Evolutionary conservation across 2,113 vertebrate species (phyloP).

Genomic region (Gobiocypris rarus): DNA sequence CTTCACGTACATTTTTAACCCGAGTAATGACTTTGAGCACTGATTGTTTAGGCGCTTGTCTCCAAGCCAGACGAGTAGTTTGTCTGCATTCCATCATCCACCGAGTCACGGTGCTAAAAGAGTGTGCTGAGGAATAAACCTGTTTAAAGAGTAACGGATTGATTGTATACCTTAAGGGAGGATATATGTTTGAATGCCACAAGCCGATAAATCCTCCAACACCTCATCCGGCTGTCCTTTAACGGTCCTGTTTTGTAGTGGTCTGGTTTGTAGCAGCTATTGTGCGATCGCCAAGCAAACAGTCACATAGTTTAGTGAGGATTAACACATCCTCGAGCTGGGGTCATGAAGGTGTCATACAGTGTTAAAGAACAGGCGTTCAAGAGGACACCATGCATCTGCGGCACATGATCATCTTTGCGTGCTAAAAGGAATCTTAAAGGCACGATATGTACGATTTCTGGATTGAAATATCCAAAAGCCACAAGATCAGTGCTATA

Average conservation of each 20-base stretch:
- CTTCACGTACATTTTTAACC: neutral
- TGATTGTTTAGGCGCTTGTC: slow-evolving; percentile 18
- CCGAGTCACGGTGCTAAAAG: no score
- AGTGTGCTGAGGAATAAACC: neutral
- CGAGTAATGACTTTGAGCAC: neutral
- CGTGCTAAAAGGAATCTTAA: no score
- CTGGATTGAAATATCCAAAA: no score
- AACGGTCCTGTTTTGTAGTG: slow-evolving; percentile 39
- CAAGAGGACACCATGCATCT: no score
- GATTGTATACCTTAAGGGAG: slow-evolving; percentile 52
- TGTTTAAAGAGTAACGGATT: slow-evolving; percentile 16
- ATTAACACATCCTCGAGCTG: slow-evolving; percentile 10
- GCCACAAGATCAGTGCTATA: no score
- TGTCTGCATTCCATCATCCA: no score
- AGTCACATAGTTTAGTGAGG: neutral
- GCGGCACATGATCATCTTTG: no score
- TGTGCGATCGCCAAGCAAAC: neutral
- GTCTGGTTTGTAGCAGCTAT: slow-evolving; percentile 31
- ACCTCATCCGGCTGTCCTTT: slow-evolving; percentile 26
- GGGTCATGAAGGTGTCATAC: neutral
- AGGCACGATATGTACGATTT: no score
- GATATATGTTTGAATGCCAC: neutral
- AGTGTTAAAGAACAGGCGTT: slow-evolving; percentile 6
- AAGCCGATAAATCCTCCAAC: slow-evolving; percentile 7
- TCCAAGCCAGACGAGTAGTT: no score